These are phyloP conservation scores for Synanthedon formicaeformis DNA, from an alignment of 2,888 invertebrate species.

Conservation along the genomic window DNA sequence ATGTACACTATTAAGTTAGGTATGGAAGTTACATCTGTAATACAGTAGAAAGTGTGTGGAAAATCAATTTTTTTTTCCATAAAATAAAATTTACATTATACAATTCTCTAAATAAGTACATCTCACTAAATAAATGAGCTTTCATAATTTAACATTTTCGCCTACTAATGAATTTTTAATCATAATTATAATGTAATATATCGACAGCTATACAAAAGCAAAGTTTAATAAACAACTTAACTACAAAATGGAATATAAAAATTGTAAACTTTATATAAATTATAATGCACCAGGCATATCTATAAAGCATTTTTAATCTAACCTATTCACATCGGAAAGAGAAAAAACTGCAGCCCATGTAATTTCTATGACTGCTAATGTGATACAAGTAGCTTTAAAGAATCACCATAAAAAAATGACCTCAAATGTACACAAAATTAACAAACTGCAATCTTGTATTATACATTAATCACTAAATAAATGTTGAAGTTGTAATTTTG, in stretches of 20 bases:
- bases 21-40: background rate
- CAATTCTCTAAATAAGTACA: slow-evolving; percentile 37
- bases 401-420: slow-evolving; percentile 13
- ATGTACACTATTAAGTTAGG: background rate
- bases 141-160: slow-evolving; percentile 6
- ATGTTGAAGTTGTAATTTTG: slow-evolving; percentile 26
- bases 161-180: background rate
- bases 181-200: background rate
- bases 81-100: slow-evolving; percentile 6
- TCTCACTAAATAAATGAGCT: slow-evolving; percentile 43
- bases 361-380: slow-evolving; percentile 34
- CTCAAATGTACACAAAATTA: background rate
- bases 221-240: slow-evolving; percentile 19
- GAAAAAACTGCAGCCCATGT: slow-evolving; percentile 35
- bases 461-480: slow-evolving; percentile 1
- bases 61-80: slow-evolving; percentile 21
- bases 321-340: slow-evolving; percentile 47
- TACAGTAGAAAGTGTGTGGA: slow-evolving; percentile 8
- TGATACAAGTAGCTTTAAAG: slow-evolving; percentile 37
- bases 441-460: background rate
- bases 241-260: slow-evolving; percentile 43
- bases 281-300: slow-evolving; percentile 51
- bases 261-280: slow-evolving; percentile 45
- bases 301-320: slow-evolving; percentile 27
- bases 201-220: slow-evolving; percentile 22